Base-by-base conservation (phyloP, 2,888 invertebrate genomes). In the Eumerus sabulonum region DNA sequence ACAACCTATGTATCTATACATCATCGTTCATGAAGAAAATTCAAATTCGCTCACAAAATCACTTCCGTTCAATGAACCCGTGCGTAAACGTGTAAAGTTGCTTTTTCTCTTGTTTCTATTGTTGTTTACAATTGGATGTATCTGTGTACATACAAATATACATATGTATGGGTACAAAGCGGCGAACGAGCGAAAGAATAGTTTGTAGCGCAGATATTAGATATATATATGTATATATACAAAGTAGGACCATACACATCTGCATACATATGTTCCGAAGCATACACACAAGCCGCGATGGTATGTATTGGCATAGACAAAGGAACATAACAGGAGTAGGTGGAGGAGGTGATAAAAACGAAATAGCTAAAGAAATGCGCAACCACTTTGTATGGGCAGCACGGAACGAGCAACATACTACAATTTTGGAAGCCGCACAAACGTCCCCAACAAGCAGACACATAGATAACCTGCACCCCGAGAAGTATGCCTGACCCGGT, bases 21-120 rank as follows among this genome's bases (percentile, higher is more conserved):
- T 1, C 36, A 7, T 27, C 27, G n/a, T 9, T 16, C 9, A 14
- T 45, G 14, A 35, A 44, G 73, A 63, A 79, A 63, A 79, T 79
- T 74, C 74, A 68, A 74, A 79, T 74, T 74, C 70, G 59, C 59
- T 68, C 68, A 77, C 68, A 66, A 86, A 87, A 86, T 86, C 86
- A 85, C 85, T 86, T 86, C 85, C 87, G 86, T 87, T 85, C 86
- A 87, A 86, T 86, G 86, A 86, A 86, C 86, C 84, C 86, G 84
- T 87, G 86, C 86, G 87, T 86, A 87, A 86, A 85, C 84, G 84
- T 83, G 83, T 53, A 76, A 70, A 47, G 57, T 48, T 27, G 27
- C 17, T 60, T 16, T 16, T 70, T 38, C 19, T 48, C 11, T 40
- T 40, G n/a, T 40, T 63, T 56, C 13, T 45, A 42, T 48, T 66